These are phyloP conservation scores for Chorisops tibialis DNA, from an alignment of 2,888 invertebrate genomes.

Conservation along the genomic window DNA sequence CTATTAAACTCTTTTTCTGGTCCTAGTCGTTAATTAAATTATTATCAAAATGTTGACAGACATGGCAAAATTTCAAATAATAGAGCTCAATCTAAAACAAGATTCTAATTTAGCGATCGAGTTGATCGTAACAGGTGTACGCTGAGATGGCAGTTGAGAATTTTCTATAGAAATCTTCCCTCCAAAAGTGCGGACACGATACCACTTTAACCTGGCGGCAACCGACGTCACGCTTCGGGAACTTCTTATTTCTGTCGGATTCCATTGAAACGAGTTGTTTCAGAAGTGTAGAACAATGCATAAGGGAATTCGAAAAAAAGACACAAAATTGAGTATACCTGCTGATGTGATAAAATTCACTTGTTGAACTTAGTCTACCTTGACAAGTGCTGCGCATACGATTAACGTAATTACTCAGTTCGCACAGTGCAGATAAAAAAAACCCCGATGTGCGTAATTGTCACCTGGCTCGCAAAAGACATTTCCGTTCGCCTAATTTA, in stretches of 20 bases:
- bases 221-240: neutral
- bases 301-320: neutral
- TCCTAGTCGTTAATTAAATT: no score
- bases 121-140: no score
- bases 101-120: no score
- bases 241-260: neutral
- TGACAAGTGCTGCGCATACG: slow-evolving; percentile 2
- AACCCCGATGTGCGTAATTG: neutral
- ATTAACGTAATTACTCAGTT: slow-evolving; percentile 1
- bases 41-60: no score
- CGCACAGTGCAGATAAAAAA: neutral
- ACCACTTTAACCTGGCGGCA: neutral
- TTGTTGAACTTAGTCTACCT: slow-evolving; percentile 1
- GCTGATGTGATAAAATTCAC: neutral
- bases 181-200: neutral
- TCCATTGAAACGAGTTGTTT: neutral
- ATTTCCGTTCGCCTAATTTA: neutral
- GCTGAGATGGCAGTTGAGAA: neutral
- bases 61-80: no score
- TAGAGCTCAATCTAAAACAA: no score
- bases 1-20: no score
- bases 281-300: neutral
- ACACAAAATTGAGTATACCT: neutral
- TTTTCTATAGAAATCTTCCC: neutral
- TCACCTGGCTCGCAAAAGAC: neutral